phyloP scores from a whole-genome alignment of 2,797 vertebrate genomes.

The Heteromormyrus szaboi region DNA sequence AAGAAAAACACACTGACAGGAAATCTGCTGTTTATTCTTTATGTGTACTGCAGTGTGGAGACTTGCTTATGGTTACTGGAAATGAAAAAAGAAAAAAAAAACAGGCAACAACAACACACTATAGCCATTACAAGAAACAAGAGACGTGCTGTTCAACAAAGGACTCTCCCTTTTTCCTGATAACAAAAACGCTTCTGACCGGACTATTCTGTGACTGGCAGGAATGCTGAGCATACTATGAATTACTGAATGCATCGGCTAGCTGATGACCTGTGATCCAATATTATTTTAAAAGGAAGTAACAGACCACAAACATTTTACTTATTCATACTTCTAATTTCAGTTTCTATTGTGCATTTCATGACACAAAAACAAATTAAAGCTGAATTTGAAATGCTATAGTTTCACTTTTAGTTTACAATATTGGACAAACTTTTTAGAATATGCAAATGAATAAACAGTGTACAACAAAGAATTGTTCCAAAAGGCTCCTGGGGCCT shows the following conservation, averaged over 20 bases:
- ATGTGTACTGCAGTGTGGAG: neutral
- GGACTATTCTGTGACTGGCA: neutral
- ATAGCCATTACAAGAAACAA: neutral
- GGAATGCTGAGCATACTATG: neutral
- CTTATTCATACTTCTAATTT: neutral
- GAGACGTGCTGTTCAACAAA: neutral
- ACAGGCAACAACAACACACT: neutral
- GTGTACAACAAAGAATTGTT: neutral
- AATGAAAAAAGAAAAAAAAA: neutral
- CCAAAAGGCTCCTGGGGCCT: neutral
- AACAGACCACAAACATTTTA: neutral
- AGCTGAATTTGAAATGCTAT: neutral
- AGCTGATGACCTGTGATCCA: neutral
- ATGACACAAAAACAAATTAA: neutral
- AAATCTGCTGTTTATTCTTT: neutral
- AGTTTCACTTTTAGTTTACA: neutral
- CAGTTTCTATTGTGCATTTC: neutral
- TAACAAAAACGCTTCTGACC: neutral
- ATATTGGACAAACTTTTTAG: neutral
- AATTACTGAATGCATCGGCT: neutral
- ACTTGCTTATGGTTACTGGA: neutral
- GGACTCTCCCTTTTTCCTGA: neutral
- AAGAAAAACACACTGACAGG: neutral
- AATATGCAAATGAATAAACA: neutral
- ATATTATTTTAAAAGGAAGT: neutral